Conservation (phyloP, 2,113 vertebrate genomes). For the Cercocebus atys region DNA sequence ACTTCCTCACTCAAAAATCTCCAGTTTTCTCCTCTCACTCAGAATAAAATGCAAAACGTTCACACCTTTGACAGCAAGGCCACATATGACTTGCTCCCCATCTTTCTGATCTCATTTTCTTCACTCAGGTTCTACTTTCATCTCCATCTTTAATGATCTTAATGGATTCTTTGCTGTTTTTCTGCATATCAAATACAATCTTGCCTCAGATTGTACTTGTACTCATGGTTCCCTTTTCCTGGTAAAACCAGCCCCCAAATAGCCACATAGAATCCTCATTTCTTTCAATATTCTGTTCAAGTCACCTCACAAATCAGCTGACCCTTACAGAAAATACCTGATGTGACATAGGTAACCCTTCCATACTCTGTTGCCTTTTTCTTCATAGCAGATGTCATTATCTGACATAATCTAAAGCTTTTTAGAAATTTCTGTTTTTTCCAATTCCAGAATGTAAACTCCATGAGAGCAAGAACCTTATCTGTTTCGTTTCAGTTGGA, state of each 20-base stretch:
- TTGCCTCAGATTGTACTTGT: neutral
- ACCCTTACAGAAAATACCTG: neutral
- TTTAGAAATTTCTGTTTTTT: neutral
- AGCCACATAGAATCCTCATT: neutral
- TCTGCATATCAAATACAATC: neutral
- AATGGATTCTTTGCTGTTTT: neutral
- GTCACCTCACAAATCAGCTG: neutral
- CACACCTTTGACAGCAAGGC: neutral
- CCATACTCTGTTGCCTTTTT: neutral
- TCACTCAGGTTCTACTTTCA: no score
- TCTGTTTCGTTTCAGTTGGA: neutral
- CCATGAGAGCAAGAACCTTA: neutral
- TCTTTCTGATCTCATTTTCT: neutral
- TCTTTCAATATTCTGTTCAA: neutral
- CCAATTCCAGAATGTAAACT: neutral
- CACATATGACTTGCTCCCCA: fast-evolving
- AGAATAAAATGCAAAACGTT: neutral
- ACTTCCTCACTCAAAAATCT: neutral
- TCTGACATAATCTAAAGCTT: neutral
- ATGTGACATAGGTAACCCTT: neutral
- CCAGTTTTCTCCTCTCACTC: neutral
- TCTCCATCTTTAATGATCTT: neutral
- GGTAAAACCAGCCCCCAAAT: neutral
- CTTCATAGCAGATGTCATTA: neutral
- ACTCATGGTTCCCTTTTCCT: neutral